Evolutionary conservation across 2,888 invertebrate genomes (phyloP), one percentile per base, ranked within the genome.

Genomic region (Calliscelio sp.): DNA sequence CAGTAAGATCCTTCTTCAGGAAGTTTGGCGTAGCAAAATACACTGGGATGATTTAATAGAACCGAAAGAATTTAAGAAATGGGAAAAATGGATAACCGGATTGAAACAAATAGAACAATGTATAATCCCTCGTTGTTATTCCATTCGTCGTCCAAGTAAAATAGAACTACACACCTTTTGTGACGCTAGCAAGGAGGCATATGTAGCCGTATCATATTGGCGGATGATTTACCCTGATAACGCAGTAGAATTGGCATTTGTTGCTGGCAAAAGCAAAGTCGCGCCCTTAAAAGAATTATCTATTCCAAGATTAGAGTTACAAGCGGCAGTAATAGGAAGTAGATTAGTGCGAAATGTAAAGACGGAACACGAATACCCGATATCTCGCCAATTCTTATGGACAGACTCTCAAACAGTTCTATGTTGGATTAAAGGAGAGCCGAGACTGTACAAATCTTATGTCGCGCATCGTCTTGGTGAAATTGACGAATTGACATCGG

Each of bases 1-100:
- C 14, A 73, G 85, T 4, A 86, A 87, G 81, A 85, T 89, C 0
- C n/a, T 91, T 2, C 78, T 90, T 16, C 89, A 90, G 53, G 80
- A 89, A 6, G 86, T 90, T n/a, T 90, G 88, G 88, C 75, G 74
- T 16, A 81, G 81, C 49, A 84, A 79, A 0, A 85, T 87, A 7
- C 74, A 20, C 1, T 89, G 87, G 85, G 87, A 88, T 44, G 84
- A 86, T 1, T 14, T 57, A 38, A 44, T 89, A 2, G 22, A 68
- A 11, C 70, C 85, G 18, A 28, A 46, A 8, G 59, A 86, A 25
- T 77, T 78, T 16, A 28, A 25, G n/a, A n/a, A 0, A 49, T 41
- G 41, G 41, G 8, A 3, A 4, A 41, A 28, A 41, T 89, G 87
- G 88, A n/a, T 18, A 44, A 10, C 5, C 4, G 11, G 41, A n/a